Conservation (phyloP, 2,797 vertebrate species). For the Poecile montanus region DNA sequence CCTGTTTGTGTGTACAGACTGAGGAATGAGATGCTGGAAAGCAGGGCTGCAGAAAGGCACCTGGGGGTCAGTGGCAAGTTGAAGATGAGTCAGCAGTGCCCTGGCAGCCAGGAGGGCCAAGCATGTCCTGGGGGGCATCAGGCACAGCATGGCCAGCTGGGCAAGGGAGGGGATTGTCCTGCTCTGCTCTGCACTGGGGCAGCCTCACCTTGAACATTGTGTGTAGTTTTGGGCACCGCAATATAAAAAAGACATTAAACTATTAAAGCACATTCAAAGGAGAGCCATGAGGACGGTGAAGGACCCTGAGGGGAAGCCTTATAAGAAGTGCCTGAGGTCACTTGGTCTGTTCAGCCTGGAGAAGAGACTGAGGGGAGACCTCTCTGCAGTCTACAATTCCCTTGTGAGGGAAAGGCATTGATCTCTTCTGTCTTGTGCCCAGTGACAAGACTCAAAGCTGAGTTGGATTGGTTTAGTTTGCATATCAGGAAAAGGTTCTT, state of each 20-base stretch:
- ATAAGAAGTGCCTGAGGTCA: neutral
- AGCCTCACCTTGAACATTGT: neutral
- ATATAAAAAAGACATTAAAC: neutral
- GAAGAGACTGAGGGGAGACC: neutral
- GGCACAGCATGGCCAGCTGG: rapidly evolving
- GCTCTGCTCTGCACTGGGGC: neutral
- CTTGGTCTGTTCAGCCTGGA: neutral
- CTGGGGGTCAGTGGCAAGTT: rapidly evolving
- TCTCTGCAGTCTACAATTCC: neutral
- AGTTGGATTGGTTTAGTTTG: neutral
- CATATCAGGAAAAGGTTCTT: neutral
- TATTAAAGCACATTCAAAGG: neutral
- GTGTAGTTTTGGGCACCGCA: neutral
- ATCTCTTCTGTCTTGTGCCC: neutral
- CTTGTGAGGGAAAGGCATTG: rapidly evolving
- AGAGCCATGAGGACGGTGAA: rapidly evolving
- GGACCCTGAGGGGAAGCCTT: neutral
- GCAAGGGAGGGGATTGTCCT: neutral
- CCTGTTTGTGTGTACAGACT: neutral
- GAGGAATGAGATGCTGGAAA: neutral
- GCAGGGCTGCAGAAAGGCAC: rapidly evolving
- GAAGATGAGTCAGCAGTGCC: neutral
- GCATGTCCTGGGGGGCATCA: rapidly evolving
- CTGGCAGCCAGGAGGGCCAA: neutral
- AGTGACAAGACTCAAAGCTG: neutral